Base-by-base conservation (phyloP, 2,888 invertebrate genomes). In the Pachymerium ferrugineum region DNA sequence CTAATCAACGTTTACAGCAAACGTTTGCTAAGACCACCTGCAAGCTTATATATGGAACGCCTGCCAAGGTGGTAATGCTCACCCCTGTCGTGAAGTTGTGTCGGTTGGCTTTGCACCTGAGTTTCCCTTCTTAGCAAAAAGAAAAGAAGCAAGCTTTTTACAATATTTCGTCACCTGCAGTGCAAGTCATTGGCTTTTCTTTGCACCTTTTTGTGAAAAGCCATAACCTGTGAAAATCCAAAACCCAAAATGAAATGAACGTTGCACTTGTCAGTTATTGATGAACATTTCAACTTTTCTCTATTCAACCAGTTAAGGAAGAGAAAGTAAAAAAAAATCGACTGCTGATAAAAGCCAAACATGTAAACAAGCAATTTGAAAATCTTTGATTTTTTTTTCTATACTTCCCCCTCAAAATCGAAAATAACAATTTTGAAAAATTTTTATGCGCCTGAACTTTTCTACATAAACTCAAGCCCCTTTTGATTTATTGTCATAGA, bases 101-200 rank as follows among this genome's bases (percentile, higher is more conserved):
- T 47, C 47, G 47, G 47, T 47, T 47, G 47, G 47, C 47, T 47
- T 47, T 47, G 22, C 47, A 47, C 22, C 47, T 47, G 47, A 47
- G 47, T 47, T n/a, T n/a, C n/a, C n/a, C n/a, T n/a, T n/a, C n/a
- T n/a, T n/a, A 47, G 47, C 47, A 47, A 16, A 47, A 47, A 47
- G 47, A 47, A 47, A 47, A 47, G 47, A 47, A 47, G 47, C 47
- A 47, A 47, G 47, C 47, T 47, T 47, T 47, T 47, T 47, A 47
- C 47, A 47, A 47, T 47, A 47, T 47, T 47, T 47, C 47, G 47
- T 47, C 47, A 47, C 47, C 47, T 47, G 47, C 47, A 47, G 47
- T n/a, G 47, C 47, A 47, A 47, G 47, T 47, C 47, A 47, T 47
- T 47, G 47, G 47, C 47, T 47, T 47, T 47, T 16, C 47, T 47